Conservation (phyloP, 1,140 invertebrate species). For the Pogonomyrmex barbatus region DNA sequence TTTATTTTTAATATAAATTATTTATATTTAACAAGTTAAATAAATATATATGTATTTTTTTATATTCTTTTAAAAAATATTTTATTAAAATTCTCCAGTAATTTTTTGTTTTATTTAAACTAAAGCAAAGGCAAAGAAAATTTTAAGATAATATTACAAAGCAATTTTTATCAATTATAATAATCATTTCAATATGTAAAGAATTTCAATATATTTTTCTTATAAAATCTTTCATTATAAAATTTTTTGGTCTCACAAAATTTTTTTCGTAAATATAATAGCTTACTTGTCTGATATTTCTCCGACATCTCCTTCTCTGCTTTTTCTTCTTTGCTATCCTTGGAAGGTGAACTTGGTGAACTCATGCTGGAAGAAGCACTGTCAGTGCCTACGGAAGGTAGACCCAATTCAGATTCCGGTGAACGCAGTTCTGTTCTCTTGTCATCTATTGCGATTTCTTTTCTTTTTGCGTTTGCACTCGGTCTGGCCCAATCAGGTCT, state of each 20-base stretch:
- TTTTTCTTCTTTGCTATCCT: conserved; percentile 84
- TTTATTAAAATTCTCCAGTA: neutral
- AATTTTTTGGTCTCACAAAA: neutral
- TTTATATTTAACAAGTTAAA: neutral
- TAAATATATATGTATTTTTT: neutral
- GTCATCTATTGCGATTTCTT: conserved; percentile 74
- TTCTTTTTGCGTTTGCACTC: conserved; percentile 75
- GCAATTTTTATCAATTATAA: neutral
- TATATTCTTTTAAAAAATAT: neutral
- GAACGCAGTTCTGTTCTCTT: conserved; percentile 75
- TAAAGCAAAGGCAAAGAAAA: neutral
- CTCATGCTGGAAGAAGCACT: conserved; percentile 84
- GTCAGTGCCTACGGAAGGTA: conserved; percentile 82
- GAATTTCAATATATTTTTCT: neutral
- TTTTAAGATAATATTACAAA: neutral
- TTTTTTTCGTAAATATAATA: neutral
- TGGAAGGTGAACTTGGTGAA: conserved; percentile 83
- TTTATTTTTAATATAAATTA: conserved; percentile 17
- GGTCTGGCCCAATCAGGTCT: conserved; percentile 83
- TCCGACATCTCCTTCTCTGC: conserved; percentile 83
- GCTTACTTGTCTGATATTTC: conserved; percentile 82
- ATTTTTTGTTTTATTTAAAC: neutral
- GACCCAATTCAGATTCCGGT: conserved; percentile 80
- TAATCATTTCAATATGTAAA: neutral
- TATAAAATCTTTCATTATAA: neutral